phyloP scores from a whole-genome alignment of 2,888 invertebrate species.

The Pristionchus maxplancki region DNA sequence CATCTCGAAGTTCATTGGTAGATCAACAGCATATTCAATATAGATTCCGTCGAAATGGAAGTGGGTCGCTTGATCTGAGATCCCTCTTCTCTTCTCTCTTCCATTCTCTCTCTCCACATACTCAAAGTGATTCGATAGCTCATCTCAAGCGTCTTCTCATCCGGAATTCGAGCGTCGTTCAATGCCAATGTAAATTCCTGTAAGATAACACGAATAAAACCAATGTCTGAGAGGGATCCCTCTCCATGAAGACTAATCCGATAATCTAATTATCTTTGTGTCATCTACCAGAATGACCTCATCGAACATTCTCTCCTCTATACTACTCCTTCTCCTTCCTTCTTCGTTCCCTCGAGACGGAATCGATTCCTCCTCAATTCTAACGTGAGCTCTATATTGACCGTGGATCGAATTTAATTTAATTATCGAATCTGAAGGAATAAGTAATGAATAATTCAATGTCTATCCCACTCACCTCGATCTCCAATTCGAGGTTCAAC shows the following conservation, averaged over 20 bases:
- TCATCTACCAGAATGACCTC: neutral
- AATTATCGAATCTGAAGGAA: neutral
- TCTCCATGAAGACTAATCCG: neutral
- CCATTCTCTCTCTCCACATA: neutral
- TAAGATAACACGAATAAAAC: neutral
- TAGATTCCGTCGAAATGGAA: slow-evolving; percentile 17
- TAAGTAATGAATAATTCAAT: neutral
- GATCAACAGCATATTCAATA: neutral
- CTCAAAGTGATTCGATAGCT: slow-evolving; percentile 33
- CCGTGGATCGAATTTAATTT: slow-evolving; percentile 26
- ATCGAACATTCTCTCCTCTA: slow-evolving; percentile 13
- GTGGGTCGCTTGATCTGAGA: neutral
- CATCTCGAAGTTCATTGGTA: neutral
- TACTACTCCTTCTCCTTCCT: slow-evolving; percentile 27
- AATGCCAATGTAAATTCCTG: slow-evolving; percentile 42
- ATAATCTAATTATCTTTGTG: too few relatives aligned
- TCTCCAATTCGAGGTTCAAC: slow-evolving; percentile 43
- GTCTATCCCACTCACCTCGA: neutral
- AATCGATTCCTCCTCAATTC: neutral
- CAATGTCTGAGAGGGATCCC: neutral
- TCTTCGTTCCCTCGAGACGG: neutral
- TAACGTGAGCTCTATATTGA: slow-evolving; percentile 23
- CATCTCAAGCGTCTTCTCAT: slow-evolving; percentile 45
- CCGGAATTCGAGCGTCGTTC: slow-evolving; percentile 46
- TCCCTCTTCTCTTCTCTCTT: neutral